phyloP scores from a whole-genome alignment of 2,113 vertebrate species.

The Phasianus colchicus region DNA sequence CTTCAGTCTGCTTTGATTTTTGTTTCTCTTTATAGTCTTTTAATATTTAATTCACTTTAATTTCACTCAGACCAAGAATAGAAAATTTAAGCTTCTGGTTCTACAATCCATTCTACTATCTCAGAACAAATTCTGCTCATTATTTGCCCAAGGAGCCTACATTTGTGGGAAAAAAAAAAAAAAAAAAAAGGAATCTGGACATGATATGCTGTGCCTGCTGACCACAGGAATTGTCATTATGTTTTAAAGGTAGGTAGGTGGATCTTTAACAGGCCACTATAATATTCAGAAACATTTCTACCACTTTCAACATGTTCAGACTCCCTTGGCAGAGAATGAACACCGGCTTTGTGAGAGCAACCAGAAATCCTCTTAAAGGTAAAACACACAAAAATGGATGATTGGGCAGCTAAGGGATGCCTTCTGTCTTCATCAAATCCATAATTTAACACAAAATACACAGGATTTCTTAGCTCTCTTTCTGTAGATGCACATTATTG shows the following conservation, averaged over 20 bases:
- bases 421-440: background rate
- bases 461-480: background rate
- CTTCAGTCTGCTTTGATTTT: background rate
- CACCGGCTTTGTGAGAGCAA: background rate
- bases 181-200: background rate
- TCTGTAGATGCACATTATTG: background rate
- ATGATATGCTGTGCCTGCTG: background rate
- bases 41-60: background rate
- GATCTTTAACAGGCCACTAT: background rate
- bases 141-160: background rate
- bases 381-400: background rate
- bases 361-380: conserved; percentile 3
- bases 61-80: background rate
- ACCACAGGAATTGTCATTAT: background rate
- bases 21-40: background rate
- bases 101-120: background rate
- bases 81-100: background rate
- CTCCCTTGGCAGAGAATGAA: background rate
- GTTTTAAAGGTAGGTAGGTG: background rate
- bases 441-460: background rate
- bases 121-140: background rate
- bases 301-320: background rate
- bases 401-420: background rate
- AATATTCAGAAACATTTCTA: background rate
- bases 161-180: background rate